These are phyloP conservation scores for Chrysocyon brachyurus DNA, from an alignment of 2,797 vertebrate genomes.

Conservation along the genomic window DNA sequence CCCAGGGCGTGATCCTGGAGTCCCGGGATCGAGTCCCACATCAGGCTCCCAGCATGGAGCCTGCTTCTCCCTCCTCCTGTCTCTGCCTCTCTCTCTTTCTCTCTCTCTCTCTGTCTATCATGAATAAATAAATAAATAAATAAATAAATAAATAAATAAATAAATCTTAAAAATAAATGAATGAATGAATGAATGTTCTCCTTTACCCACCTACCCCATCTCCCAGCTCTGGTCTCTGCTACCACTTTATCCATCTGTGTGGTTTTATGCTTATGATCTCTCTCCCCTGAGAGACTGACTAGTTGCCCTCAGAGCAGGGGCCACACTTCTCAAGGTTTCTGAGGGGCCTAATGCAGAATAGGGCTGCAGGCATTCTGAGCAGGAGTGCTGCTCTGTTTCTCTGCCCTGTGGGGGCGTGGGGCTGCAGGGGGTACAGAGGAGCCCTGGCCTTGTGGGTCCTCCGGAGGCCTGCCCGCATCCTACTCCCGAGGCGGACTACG, in stretches of 20 bases:
- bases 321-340: background rate
- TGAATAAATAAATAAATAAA: no score
- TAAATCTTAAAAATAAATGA: rapidly evolving
- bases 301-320: background rate
- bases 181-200: background rate
- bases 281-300: background rate
- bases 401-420: background rate
- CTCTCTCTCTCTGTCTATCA: no score
- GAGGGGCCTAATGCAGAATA: background rate
- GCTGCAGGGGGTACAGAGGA: background rate
- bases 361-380: background rate
- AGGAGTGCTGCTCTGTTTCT: background rate
- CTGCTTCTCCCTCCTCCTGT: no score
- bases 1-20: no score
- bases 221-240: background rate
- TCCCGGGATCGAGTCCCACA: no score
- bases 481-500: background rate
- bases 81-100: no score
- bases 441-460: background rate
- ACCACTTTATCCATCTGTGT: background rate
- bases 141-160: no score
- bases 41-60: no score
- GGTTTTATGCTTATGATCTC: background rate
- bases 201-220: background rate
- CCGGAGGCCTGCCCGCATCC: background rate